Base-by-base conservation (phyloP, 2,113 vertebrate genomes). In the Sylvia atricapilla region DNA sequence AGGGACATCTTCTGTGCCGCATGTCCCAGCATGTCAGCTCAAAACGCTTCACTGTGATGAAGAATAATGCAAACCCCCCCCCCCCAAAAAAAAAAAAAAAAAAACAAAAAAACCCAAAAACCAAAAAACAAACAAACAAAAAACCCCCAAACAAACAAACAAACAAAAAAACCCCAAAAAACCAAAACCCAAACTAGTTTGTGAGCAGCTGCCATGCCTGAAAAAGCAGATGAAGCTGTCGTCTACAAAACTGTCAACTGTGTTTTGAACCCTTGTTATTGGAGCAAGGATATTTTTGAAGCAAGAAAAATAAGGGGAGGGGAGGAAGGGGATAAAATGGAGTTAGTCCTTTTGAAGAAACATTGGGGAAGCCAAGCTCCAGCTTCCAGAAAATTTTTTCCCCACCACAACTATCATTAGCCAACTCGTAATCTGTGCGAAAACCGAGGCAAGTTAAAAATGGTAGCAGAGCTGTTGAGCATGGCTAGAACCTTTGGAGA, bases 361-460 rank as follows among this genome's bases (percentile, higher is more conserved):
- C 33, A 3, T 1, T 52, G 82, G 39, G 55, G 55, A 74, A 75
- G 66, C 60, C 66, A 41, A 81, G 25, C 41, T 89, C 46, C 41
- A n/a, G 28, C 39, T 81, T 46, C 56, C 52, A 53, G 39, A 55
- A 23, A 39, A 52, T 33, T 78, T 35, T 37, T 73, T 47, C 55
- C 60, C 25, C 14, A 3, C 31, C 81, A 24, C 4, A 7, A 8
- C 56, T 76, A 23, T 49, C 80, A 13, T 53, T 68, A 59, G 73
- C 56, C 69, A 75, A 74, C 62, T 37, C 0, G 0, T 69, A 91
- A 93, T 76, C 69, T 0, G 0, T 41, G 33, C 0, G 2, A 83
- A 94, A 88, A 31, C 39, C 0, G 1, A 44, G 82, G 39, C 13
- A 28, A 56, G 41, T 37, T 39, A 70, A 84, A 67, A 84, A 67